phyloP scores from a whole-genome alignment of 2,888 invertebrate genomes.

The Linnaemya vulpina region DNA sequence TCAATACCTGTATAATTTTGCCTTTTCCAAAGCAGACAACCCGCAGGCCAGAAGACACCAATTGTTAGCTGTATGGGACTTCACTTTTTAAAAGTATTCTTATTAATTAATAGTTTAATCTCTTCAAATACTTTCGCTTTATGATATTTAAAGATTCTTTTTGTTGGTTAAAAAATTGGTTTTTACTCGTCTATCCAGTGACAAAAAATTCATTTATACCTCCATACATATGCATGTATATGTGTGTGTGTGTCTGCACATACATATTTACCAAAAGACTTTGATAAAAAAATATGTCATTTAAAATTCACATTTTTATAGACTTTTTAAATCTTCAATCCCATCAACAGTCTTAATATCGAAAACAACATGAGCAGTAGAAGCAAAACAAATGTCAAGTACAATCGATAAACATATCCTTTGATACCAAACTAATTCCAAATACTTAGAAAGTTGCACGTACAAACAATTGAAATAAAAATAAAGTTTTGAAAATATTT shows the following conservation, averaged over 20 bases:
- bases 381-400: slow-evolving; percentile 75
- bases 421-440: slow-evolving; percentile 79
- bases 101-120: no score
- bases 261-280: not conserved
- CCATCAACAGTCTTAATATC: slow-evolving; percentile 60
- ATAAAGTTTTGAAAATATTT: slow-evolving; percentile 57
- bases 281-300: slow-evolving; percentile 5
- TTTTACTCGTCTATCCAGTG: no score
- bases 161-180: not conserved
- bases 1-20: no score
- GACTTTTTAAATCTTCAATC: slow-evolving; percentile 46
- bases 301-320: slow-evolving; percentile 36
- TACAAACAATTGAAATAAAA: slow-evolving; percentile 73
- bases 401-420: slow-evolving; percentile 76
- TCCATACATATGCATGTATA: not conserved
- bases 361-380: slow-evolving; percentile 25
- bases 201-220: not conserved
- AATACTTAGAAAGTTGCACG: slow-evolving; percentile 79
- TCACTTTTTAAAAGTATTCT: no score
- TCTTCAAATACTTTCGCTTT: no score
- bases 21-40: no score
- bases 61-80: no score
- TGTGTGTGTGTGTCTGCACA: no score
- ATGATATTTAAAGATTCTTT: not conserved
- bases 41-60: no score